Evolutionary conservation across 2,797 vertebrate species (phyloP).

Genomic region (Centropyge bicolor): DNA sequence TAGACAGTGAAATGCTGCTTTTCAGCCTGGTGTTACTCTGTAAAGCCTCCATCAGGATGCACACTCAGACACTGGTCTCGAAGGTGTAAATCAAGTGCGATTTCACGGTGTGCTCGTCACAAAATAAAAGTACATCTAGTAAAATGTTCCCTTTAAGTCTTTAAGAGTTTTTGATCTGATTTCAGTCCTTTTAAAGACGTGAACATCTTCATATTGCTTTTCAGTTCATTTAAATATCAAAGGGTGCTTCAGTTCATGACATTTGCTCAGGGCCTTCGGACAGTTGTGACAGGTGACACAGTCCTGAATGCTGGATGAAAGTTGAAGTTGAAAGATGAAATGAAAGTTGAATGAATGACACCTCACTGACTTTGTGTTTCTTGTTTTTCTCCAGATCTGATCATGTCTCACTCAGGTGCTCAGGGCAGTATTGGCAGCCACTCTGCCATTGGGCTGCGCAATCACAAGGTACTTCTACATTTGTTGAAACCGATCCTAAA

Average conservation of each 20-base stretch:
- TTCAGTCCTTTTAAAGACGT: neutral
- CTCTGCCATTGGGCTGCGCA: conserved; percentile 79
- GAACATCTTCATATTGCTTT: neutral
- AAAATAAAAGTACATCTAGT: neutral
- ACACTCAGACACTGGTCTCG: neutral
- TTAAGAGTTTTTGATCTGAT: neutral
- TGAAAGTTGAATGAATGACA: neutral
- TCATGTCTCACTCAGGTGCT: conserved; percentile 89
- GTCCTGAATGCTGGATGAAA: neutral
- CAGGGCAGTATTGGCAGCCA: conserved; percentile 89
- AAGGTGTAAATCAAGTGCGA: neutral
- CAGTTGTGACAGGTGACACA: neutral
- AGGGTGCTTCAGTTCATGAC: neutral
- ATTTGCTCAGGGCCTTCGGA: neutral
- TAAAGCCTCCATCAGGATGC: neutral
- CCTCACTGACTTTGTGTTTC: conserved; percentile 31
- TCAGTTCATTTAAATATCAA: neutral
- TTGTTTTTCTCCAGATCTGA: conserved; percentile 71
- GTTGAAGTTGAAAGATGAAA: neutral
- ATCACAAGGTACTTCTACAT: conserved; percentile 79
- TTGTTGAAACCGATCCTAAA: neutral
- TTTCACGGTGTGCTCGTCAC: neutral
- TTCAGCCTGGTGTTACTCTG: neutral
- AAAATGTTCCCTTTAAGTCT: neutral
- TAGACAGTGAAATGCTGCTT: neutral